Conservation (phyloP, 2,888 invertebrate genomes). For the Trachelus tabidus region DNA sequence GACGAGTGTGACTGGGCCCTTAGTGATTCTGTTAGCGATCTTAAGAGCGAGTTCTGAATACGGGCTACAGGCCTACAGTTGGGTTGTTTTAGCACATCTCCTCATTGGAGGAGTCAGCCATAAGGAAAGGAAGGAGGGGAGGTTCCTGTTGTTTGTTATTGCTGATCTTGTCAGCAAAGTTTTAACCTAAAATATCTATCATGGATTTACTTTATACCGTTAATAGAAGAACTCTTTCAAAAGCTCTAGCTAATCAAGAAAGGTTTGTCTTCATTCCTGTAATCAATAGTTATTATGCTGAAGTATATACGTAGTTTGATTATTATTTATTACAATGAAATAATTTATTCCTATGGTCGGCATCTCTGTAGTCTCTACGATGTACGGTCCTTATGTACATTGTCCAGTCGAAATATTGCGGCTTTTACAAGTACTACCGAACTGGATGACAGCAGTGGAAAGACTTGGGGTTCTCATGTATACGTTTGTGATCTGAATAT, state of each 20-base stretch:
- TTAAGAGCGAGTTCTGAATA: too few relatives aligned
- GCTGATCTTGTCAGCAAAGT: too few relatives aligned
- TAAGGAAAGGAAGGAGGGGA: too few relatives aligned
- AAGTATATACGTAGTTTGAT: neutral
- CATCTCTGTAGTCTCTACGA: constrained; percentile 55
- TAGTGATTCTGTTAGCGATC: too few relatives aligned
- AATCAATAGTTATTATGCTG: neutral
- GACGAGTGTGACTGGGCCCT: too few relatives aligned
- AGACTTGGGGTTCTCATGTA: constrained; percentile 84
- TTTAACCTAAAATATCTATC: too few relatives aligned
- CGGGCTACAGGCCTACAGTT: too few relatives aligned
- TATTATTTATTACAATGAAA: neutral
- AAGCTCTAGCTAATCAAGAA: constrained; percentile 53
- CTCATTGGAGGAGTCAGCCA: too few relatives aligned
- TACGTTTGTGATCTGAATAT: constrained; percentile 90
- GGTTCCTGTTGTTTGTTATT: too few relatives aligned
- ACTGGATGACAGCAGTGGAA: constrained; percentile 75
- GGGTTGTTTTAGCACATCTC: too few relatives aligned
- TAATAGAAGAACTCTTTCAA: constrained; percentile 50
- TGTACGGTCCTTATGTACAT: constrained; percentile 77
- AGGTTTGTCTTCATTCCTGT: constrained; percentile 36
- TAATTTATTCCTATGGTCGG: neutral
- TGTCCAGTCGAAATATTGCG: constrained; percentile 84
- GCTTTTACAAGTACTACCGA: constrained; percentile 85
- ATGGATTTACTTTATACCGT: constrained; percentile 61